Conservation (phyloP, 2,797 vertebrate genomes). For the Gymnocypris eckloni region DNA sequence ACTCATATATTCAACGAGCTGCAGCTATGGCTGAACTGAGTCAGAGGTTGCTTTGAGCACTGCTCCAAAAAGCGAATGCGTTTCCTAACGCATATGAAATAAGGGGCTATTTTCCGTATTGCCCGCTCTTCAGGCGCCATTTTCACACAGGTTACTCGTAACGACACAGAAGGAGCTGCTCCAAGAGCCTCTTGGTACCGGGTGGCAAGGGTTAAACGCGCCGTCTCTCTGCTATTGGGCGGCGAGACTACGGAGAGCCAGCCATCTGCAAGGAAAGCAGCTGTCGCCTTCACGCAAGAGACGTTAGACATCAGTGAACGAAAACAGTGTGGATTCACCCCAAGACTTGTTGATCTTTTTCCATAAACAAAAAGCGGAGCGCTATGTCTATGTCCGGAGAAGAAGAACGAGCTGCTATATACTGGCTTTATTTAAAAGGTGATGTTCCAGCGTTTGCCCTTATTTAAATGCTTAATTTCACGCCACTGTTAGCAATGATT, state of each 20-base stretch:
- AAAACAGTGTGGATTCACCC: conserved; percentile 64
- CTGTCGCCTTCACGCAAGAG: conserved; percentile 67
- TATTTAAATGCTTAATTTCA: conserved; percentile 60
- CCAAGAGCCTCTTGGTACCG: conserved; percentile 27
- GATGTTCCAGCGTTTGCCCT: conserved; percentile 66
- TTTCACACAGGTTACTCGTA: conserved; percentile 54
- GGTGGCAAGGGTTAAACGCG: conserved; percentile 62
- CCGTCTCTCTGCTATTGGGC: conserved; percentile 53
- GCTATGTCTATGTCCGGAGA: conserved; percentile 71
- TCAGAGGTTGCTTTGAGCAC: not conserved
- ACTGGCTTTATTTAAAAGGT: conserved; percentile 65
- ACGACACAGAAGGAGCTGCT: conserved; percentile 50
- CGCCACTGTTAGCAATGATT: conserved; percentile 62
- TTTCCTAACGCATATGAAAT: not conserved
- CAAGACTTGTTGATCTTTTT: conserved; percentile 80
- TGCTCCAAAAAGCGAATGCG: not conserved
- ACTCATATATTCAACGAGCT: conserved; percentile 15
- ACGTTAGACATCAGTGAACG: conserved; percentile 66
- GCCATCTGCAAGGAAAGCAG: conserved; percentile 55
- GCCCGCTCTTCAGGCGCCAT: conserved; percentile 57
- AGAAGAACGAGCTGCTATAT: conserved; percentile 63
- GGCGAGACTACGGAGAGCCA: conserved; percentile 56
- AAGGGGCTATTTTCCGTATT: not conserved
- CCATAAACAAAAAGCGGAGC: conserved; percentile 44
- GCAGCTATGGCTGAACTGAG: conserved; percentile 13